These are phyloP conservation scores for Epirrhoe tristata DNA, from an alignment of 2,888 invertebrate genomes.

Conservation along the genomic window DNA sequence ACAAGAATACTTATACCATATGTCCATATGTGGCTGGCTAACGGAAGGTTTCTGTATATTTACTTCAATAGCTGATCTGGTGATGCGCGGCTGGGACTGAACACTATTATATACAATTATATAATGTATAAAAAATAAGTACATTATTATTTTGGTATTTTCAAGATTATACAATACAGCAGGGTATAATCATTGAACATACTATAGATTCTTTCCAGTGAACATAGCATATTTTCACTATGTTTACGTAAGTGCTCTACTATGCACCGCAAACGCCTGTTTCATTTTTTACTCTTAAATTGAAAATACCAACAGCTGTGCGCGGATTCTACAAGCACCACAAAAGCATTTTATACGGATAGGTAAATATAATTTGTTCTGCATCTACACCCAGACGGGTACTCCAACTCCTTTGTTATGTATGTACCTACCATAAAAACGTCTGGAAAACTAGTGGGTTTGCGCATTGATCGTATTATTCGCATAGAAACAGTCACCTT, in stretches of 20 bases:
- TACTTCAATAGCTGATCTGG: too few relatives aligned
- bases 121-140: too few relatives aligned
- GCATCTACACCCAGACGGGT: slow-evolving; percentile 25
- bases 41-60: too few relatives aligned
- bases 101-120: too few relatives aligned
- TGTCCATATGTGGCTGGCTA: too few relatives aligned
- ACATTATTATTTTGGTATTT: too few relatives aligned
- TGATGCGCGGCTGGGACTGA: too few relatives aligned
- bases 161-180: too few relatives aligned
- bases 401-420: slow-evolving; percentile 36
- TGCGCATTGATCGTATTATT: slow-evolving; percentile 35
- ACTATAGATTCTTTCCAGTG: too few relatives aligned
- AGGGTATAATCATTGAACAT: too few relatives aligned
- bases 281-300: slow-evolving; percentile 11
- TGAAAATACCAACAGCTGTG: slow-evolving; percentile 13
- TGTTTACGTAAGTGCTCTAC: not conserved
- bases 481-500: slow-evolving; percentile 30
- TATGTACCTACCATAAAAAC: slow-evolving; percentile 36
- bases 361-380: slow-evolving; percentile 24
- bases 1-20: too few relatives aligned
- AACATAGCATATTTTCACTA: too few relatives aligned
- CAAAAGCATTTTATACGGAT: slow-evolving; percentile 19
- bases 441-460: slow-evolving; percentile 35
- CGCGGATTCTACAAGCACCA: slow-evolving; percentile 10
- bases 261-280: not conserved